Base-by-base conservation (phyloP, 2,113 vertebrate species). In the Grammomys surdaster region DNA sequence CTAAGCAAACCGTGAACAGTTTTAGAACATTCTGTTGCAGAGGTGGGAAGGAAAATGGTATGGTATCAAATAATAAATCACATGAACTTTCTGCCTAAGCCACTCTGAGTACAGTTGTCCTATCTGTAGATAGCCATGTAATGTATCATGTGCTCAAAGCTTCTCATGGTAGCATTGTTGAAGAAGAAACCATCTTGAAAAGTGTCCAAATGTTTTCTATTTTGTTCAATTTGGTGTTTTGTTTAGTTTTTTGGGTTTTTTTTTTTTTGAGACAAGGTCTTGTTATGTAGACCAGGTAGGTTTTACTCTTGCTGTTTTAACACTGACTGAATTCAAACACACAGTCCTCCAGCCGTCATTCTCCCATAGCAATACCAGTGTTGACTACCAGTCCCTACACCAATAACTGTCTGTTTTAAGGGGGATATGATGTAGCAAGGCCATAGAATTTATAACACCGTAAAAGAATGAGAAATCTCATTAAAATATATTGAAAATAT, bases 401-500 rank as follows among this genome's bases (percentile, higher is more conserved):
- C 60, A 85, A 67, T 5, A 33, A 16, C 14, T 65, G 58, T 46
- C 84, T 67, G 16, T 40, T 70, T 85, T 73, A n/a, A 22, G 33
- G 31, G 19, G 31, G 48, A 54, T 54, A 26, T 89, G 81, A 60
- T 63, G 60, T 14, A 69, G 73, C n/a, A 70, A 80, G 48, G 78
- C 22, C 26, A 13, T 46, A 24, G 69, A 60, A 56, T 80, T 58
- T 48, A 69, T 24, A 84, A 43, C n/a, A 80, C 69, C 93, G 54
- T 54, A 76, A 92, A 90, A 95, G 60, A 82, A 73, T 73, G 36
- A 80, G 48, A 95, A n/a, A 75, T 67, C 26, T 89, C 60, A 16
- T 9, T 28, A 60, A 69, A 33, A 70, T 70, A 46, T 5, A 76
- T 11, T 89, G 56, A 63, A 84, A 56, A 36, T 56, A 77, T 77